Evolutionary conservation across 2,888 invertebrate genomes (phyloP).

Genomic region (Trachelus stipa): DNA sequence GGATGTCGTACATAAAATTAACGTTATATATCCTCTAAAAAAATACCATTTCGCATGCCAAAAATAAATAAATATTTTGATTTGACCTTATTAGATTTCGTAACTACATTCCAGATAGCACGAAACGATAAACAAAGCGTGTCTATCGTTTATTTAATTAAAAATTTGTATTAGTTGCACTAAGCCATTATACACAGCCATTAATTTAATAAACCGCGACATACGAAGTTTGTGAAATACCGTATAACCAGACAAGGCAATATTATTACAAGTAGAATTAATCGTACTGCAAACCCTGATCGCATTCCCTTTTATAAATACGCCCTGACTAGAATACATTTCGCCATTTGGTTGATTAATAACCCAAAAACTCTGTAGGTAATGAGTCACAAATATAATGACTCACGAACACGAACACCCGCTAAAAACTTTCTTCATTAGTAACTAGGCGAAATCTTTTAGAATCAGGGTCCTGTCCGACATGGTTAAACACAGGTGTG

Average conservation of each 20-base stretch:
- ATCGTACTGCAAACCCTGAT: not conserved
- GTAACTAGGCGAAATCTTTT: not conserved
- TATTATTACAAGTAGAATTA: not conserved
- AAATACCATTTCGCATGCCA: not conserved
- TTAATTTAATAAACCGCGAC: not conserved
- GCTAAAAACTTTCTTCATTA: not conserved
- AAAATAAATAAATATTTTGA: not conserved
- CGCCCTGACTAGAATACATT: not conserved
- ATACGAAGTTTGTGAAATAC: not conserved
- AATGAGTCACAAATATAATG: not conserved
- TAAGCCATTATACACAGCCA: not conserved
- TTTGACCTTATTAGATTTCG: not conserved
- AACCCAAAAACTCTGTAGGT: not conserved
- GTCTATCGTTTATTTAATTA: conserved; percentile 18
- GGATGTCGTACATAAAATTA: not conserved
- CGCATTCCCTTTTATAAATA: not conserved
- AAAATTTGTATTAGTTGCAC: not conserved
- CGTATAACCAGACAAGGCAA: not conserved
- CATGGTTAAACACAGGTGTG: not conserved
- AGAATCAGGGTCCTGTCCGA: not conserved
- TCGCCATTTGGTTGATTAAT: not conserved
- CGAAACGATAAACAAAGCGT: conserved; percentile 12
- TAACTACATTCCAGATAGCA: conserved; percentile 17
- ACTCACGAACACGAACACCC: not conserved
- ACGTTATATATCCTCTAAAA: not conserved